A percentile compares a stretch with the other conserved stretches of the same genome.
Conservation (phyloP, 2,113 vertebrate species). For the Ursus arctos region DNA sequence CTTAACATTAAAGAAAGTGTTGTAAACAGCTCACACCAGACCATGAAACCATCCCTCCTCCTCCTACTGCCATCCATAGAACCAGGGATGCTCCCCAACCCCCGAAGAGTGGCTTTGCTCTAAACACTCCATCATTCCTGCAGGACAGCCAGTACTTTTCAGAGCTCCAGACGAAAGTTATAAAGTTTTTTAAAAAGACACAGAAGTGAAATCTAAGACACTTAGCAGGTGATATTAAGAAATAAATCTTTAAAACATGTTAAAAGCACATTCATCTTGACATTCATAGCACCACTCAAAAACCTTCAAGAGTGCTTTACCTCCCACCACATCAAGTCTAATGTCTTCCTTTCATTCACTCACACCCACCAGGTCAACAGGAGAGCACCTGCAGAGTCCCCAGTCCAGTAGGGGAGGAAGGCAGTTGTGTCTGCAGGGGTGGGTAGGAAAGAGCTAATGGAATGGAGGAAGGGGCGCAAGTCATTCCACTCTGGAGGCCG, state of each 20-base stretch:
- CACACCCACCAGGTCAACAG: background rate
- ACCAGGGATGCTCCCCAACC: background rate
- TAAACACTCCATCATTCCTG: background rate
- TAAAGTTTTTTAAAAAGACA: constrained; percentile 23
- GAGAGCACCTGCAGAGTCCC: background rate
- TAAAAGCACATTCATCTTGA: background rate
- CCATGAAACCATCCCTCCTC: background rate
- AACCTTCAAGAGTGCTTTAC: background rate
- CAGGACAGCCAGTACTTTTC: background rate
- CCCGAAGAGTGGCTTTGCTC: background rate
- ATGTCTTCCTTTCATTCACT: background rate
- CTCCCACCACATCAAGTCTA: background rate
- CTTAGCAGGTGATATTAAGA: background rate
- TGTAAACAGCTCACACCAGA: background rate
- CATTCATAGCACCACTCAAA: background rate
- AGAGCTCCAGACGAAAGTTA: background rate
- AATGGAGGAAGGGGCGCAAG: background rate
- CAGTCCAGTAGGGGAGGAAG: no score
- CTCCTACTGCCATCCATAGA: background rate
- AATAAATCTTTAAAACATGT: background rate
- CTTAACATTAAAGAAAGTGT: background rate
- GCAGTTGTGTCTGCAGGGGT: background rate
- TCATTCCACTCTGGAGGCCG: background rate
- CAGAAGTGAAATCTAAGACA: background rate
- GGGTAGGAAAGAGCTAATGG: background rate